Evolutionary conservation across 2,113 vertebrate species (phyloP).

Genomic region (Amphiprion percula): DNA sequence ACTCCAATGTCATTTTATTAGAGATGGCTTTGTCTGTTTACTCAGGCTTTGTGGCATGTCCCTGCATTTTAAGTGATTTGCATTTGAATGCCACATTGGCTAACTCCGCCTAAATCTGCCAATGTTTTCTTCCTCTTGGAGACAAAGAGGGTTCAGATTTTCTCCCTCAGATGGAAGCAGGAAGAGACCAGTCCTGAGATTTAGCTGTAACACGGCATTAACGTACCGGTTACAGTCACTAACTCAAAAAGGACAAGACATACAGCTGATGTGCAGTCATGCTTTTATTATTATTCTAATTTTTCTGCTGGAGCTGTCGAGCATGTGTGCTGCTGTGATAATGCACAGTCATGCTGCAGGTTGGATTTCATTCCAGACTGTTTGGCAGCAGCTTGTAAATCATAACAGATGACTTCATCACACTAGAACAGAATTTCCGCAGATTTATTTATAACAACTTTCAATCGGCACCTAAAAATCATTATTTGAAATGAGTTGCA

Average conservation of each 20-base stretch:
- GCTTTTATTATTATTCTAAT: background rate
- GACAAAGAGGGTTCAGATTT: conserved; percentile 1
- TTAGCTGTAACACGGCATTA: background rate
- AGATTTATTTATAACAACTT: conserved; percentile 8
- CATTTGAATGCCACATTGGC: conserved; percentile 28
- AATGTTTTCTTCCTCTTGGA: conserved; percentile 11
- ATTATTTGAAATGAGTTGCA: background rate
- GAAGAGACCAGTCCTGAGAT: background rate
- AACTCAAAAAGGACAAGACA: background rate
- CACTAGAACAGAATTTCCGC: background rate
- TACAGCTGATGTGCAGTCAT: background rate
- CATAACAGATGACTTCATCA: conserved; percentile 5
- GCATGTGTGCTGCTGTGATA: background rate
- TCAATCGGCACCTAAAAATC: background rate
- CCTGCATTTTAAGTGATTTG: conserved; percentile 39
- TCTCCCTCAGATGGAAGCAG: conserved; percentile 9
- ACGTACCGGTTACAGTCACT: background rate
- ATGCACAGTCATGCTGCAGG: conserved; percentile 2
- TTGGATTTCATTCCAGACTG: background rate
- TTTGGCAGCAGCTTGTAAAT: conserved; percentile 14
- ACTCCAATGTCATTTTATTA: conserved; percentile 42
- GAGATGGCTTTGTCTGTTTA: conserved; percentile 47
- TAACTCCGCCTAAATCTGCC: conserved; percentile 14
- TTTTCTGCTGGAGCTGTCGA: background rate
- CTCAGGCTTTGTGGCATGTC: conserved; percentile 27